Evolutionary conservation across 1,140 invertebrate species (phyloP), one percentile per base, ranked within the genome.

Genomic region (Radopholus similis): DNA sequence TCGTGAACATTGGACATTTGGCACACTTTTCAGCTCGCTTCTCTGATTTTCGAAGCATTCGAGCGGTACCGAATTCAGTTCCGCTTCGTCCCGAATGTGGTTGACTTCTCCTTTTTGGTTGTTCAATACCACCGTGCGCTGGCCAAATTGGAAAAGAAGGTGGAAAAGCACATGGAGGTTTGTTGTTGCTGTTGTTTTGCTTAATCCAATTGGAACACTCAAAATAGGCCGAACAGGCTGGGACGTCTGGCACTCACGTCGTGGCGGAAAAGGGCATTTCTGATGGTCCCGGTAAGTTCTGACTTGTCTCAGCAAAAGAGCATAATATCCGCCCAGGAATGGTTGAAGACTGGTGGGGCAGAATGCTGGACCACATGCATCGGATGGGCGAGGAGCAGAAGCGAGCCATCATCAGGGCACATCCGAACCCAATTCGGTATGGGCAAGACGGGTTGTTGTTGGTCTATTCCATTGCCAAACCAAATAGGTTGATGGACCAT

Each of bases 111-210:
- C 21, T 80, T 67, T 66, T 65, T 78, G 13, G 38, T 76, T 11
- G 77, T 63, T 8, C 75, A 76, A 64, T 64, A 76, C 26, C 75
- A 76, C 58, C 59, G 75, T 18, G 77, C 75, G 26, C 30, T 76
- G 26, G 75, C 75, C 0, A 76, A 80, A 58, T 32, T 40, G 28
- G 77, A 80, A 35, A 76, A 77, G 68, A 73, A 75, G 38, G 38
- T 13, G 26, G 76, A 78, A 28, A 54, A 54, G 49, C 1, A 32
- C n/a, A 9, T 23, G 4, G 55, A 13, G 15, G 47, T 53, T 21
- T 9, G 30, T 53, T 28, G 5, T 0, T 32, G 32, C 30, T 18
- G 37, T 56, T 38, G 37, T 64, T 23, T 60, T 60, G 23, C 15
- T 53, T 15, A 56, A 42, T 15, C 3, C 3, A 60, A 62, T 28